Evolutionary conservation across 2,113 vertebrate species (phyloP).

Genomic region (Stegostoma tigrinum): DNA sequence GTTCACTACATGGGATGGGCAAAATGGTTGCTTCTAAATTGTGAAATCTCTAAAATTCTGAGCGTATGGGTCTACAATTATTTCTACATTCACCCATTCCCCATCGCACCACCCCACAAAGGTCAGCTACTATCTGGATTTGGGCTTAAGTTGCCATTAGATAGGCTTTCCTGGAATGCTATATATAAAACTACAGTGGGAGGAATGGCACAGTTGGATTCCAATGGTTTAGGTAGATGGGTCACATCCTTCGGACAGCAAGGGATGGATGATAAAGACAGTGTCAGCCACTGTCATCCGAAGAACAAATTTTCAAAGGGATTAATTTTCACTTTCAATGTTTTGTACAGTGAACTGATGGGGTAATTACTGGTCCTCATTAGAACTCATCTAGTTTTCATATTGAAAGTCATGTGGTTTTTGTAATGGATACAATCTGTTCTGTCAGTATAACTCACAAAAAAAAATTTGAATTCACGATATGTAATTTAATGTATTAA

Average conservation of each 20-base stretch:
- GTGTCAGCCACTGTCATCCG: background rate
- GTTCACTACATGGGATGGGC: too few species aligned
- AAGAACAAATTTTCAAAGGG: background rate
- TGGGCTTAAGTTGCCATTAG: background rate
- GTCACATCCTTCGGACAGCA: too few species aligned
- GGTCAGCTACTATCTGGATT: background rate
- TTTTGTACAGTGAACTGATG: background rate
- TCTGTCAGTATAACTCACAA: background rate
- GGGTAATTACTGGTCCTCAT: background rate
- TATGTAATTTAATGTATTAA: background rate
- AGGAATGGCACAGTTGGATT: background rate
- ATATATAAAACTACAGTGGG: background rate
- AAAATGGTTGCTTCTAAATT: too few species aligned
- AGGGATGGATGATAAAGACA: background rate
- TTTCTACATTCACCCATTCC: background rate
- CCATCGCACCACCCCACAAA: background rate
- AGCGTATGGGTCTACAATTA: background rate
- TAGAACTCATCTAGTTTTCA: background rate
- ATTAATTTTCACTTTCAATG: background rate
- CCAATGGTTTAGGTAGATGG: background rate
- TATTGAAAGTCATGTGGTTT: background rate
- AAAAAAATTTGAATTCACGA: background rate
- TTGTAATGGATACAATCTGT: background rate
- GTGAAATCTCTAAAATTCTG: too few species aligned
- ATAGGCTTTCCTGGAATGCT: background rate